Conservation (phyloP, 2,113 vertebrate genomes). For the Ginglymostoma cirratum region DNA sequence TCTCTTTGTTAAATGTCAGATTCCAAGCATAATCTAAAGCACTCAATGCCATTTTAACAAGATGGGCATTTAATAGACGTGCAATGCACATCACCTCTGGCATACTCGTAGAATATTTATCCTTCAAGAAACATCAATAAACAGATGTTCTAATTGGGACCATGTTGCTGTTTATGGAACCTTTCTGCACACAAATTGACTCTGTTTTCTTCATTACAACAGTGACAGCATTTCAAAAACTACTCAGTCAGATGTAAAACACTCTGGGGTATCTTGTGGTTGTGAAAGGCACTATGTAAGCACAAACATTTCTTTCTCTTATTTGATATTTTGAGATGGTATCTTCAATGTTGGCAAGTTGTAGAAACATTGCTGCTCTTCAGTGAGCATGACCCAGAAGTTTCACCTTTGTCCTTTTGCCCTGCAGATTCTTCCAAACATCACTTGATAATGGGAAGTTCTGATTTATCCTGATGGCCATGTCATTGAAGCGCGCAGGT, state of each 20-base stretch:
- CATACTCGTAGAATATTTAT: not conserved
- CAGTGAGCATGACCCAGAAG: not conserved
- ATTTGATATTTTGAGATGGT: not conserved
- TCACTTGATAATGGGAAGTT: not conserved
- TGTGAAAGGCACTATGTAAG: not conserved
- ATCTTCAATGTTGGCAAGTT: not conserved
- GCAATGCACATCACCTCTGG: not conserved
- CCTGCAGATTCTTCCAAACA: not conserved
- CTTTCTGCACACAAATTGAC: not conserved
- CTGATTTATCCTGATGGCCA: not conserved
- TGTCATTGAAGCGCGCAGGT: not conserved
- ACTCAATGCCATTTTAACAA: not conserved
- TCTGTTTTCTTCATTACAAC: not conserved
- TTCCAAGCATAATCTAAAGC: not conserved
- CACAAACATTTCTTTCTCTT: not conserved
- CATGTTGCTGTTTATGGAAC: not conserved
- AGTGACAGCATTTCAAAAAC: not conserved
- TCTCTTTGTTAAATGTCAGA: not conserved
- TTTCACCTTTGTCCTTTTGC: slow-evolving; percentile 3
- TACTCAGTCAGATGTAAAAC: not conserved
- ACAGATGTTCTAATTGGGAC: not conserved
- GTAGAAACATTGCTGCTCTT: not conserved
- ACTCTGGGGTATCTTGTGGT: not conserved
- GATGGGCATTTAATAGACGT: not conserved
- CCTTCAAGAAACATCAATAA: not conserved